phyloP scores from a whole-genome alignment of 2,113 vertebrate species.

The Equus przewalskii region DNA sequence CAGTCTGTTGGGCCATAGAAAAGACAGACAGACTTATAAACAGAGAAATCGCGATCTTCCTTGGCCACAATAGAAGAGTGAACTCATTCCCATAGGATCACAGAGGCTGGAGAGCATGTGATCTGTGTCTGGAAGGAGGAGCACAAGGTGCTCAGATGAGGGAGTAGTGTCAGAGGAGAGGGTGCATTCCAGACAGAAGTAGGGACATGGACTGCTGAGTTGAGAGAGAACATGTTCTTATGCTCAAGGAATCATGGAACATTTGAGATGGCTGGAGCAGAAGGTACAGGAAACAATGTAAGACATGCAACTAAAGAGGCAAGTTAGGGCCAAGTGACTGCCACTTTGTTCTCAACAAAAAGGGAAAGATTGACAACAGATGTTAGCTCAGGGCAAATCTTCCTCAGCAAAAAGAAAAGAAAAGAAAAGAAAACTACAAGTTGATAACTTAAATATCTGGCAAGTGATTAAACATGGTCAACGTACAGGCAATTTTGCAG shows the following conservation, averaged over 20 bases:
- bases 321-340: not conserved
- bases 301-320: not conserved
- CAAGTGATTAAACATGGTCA: constrained; percentile 29
- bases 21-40: not conserved
- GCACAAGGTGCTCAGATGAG: not conserved
- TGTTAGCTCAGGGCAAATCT: too few relatives aligned
- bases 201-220: not conserved
- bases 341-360: too few relatives aligned
- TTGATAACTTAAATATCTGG: constrained; percentile 8
- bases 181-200: not conserved
- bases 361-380: too few relatives aligned
- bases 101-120: not conserved
- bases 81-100: not conserved
- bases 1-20: not conserved
- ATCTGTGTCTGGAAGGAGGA: not conserved
- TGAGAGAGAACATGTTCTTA: not conserved
- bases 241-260: not conserved
- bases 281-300: not conserved
- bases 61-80: not conserved
- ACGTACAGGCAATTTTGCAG: not conserved
- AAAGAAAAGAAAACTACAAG: not conserved
- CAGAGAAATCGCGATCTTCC: not conserved
- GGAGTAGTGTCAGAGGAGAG: not conserved
- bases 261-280: not conserved
- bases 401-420: too few relatives aligned